Evolutionary conservation across 2,113 vertebrate genomes (phyloP).

Genomic region (Alosa alosa): DNA sequence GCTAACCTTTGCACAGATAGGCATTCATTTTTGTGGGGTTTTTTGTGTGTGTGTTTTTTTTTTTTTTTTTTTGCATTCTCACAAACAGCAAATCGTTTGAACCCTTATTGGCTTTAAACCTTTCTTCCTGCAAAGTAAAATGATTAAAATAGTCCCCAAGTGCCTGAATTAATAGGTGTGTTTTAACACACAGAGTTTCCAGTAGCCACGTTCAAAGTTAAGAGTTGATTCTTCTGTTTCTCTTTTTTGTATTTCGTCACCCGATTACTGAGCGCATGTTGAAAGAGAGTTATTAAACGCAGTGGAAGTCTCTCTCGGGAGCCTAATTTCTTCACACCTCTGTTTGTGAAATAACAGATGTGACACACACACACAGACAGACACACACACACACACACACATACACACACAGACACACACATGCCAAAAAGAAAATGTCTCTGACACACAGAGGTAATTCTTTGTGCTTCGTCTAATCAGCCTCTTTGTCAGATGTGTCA

Average conservation of each 20-base stretch:
- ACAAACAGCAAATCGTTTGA: not conserved
- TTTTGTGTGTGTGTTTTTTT: not conserved
- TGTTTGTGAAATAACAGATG: conserved; percentile 55
- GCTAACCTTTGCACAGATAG: not conserved
- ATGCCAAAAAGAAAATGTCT: conserved; percentile 40
- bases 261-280: too few relatives aligned
- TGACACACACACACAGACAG: conserved; percentile 16
- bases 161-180: not conserved
- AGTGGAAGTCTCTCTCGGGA: conserved; percentile 39
- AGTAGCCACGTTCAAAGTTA: not conserved
- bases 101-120: not conserved
- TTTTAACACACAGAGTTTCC: not conserved
- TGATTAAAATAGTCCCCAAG: not conserved
- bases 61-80: not conserved
- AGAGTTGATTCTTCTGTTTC: not conserved
- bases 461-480: conserved; percentile 61
- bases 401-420: conserved; percentile 33
- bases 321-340: conserved; percentile 50
- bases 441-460: conserved; percentile 61
- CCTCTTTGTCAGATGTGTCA: conserved; percentile 63
- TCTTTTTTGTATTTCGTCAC: not conserved
- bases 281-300: too few relatives aligned
- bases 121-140: not conserved
- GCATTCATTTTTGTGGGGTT: not conserved
- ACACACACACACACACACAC: conserved; percentile 6